Evolutionary conservation across 2,797 vertebrate species (phyloP), one percentile per base, ranked within the genome.

Genomic region (Sebastes itinus): DNA sequence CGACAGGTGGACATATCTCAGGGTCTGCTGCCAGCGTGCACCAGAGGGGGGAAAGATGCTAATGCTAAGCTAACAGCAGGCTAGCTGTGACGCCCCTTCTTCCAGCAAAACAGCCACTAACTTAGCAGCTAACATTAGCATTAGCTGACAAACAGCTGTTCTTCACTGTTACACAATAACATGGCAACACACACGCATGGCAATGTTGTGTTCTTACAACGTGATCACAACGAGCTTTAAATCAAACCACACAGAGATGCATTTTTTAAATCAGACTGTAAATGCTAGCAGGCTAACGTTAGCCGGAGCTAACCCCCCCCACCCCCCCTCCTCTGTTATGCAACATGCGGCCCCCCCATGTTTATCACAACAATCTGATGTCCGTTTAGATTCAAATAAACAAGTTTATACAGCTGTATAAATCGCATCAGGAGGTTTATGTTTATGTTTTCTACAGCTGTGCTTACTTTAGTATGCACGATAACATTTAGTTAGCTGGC

Each of bases 301-400:
- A 92, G 75, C 82, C 22, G 6, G 2, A 25, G 88, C 88, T 85
- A 88, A 82, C 58, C 33, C 55, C 9, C 14, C 62, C 28, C 28
- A n/a, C 5, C 20, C 2, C 2, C 2, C 62, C 14, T 20, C 9
- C 25, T 12, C 70, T 55, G 81, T 91, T 93, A 89, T 78, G 89
- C 87, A 91, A 91, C 90, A 72, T 4, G 59, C 23, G 70, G 91
- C 89, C 90, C 90, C 64, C 88, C 80, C 82, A 81, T 32, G 33
- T 58, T 68, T 55, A 61, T 27, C 3, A n/a, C 25, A 20, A 5
- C 0, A 0, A 49, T 2, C 9, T 7, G 38, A 10, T 6, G 16
- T 12, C 9, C 2, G 2, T 32, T 20, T 2, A 16, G 0, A 18
- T 30, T 33, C 1, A 66, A 71, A 69, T 12, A 42, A 5, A 1